Conservation (phyloP, 2,797 vertebrate genomes). For the Fundulus diaphanus region DNA sequence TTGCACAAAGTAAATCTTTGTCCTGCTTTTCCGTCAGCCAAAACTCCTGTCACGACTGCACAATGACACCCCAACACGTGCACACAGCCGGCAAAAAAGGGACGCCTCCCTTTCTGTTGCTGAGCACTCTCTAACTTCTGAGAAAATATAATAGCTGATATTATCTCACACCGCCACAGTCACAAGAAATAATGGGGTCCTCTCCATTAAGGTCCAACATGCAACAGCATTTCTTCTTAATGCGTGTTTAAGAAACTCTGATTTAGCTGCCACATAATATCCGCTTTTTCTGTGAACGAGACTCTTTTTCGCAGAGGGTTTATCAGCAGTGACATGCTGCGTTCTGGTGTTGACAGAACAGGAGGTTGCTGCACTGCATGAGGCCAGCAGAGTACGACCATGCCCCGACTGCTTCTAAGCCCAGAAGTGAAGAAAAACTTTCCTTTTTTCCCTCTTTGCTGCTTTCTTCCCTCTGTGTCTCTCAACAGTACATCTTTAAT, state of each 20-base stretch:
- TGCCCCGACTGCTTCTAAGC: constrained; percentile 35
- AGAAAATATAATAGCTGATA: constrained; percentile 78
- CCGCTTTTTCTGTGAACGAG: constrained; percentile 55
- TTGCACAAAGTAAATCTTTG: constrained; percentile 35
- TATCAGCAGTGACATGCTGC: constrained; percentile 67
- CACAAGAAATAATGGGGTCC: constrained; percentile 67
- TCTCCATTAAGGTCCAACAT: constrained; percentile 71
- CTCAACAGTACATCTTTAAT: constrained; percentile 69
- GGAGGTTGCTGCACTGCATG: constrained; percentile 54
- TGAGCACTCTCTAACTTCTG: constrained; percentile 63
- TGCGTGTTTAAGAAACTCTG: constrained; percentile 63
- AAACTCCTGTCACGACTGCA: constrained; percentile 23
- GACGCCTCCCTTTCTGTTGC: constrained; percentile 52
- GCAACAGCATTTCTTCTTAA: constrained; percentile 61
- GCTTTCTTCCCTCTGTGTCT: constrained; percentile 47
- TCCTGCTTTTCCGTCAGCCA: constrained; percentile 39
- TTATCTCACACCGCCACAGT: constrained; percentile 65
- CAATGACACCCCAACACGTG: constrained; percentile 44
- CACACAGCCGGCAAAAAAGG: constrained; percentile 47
- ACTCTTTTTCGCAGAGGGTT: constrained; percentile 51
- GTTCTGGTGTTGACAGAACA: constrained; percentile 57
- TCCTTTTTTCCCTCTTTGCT: constrained; percentile 41
- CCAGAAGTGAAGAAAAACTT: constrained; percentile 39
- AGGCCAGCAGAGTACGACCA: constrained; percentile 42
- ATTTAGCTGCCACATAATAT: constrained; percentile 57